phyloP scores from a whole-genome alignment of 1,140 invertebrate species.

The Sweltsa coloradensis region DNA sequence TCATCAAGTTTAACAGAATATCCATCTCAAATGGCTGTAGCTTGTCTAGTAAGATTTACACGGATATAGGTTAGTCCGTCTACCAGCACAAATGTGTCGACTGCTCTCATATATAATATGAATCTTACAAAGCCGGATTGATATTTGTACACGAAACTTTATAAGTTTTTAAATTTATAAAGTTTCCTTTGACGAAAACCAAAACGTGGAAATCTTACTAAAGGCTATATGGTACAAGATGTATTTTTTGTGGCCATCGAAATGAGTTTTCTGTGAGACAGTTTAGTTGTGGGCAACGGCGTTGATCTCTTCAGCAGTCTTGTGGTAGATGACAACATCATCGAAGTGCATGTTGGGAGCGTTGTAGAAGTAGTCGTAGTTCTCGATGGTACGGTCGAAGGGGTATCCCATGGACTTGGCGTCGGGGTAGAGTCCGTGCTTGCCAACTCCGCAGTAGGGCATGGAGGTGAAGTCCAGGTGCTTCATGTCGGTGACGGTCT shows the following conservation, averaged over 20 bases:
- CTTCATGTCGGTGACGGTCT: constrained; percentile 11
- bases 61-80: no score
- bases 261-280: neutral
- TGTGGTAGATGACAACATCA: constrained; percentile 32
- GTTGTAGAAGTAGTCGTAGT: constrained; percentile 25
- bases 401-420: constrained; percentile 33
- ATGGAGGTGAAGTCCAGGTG: constrained; percentile 11
- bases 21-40: no score
- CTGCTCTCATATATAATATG: no score
- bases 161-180: neutral
- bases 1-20: no score
- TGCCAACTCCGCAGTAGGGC: constrained; percentile 27
- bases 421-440: constrained; percentile 25
- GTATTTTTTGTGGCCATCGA: neutral
- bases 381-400: constrained; percentile 32
- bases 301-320: constrained; percentile 18
- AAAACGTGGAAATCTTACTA: neutral
- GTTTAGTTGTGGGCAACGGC: neutral
- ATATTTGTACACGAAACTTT: neutral
- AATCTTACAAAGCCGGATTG: no score
- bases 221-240: neutral
- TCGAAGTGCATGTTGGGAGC: constrained; percentile 31
- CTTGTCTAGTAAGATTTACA: no score
- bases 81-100: no score
- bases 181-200: neutral